phyloP scores from a whole-genome alignment of 1,140 invertebrate species.

The Pollicipes pollicipes region DNA sequence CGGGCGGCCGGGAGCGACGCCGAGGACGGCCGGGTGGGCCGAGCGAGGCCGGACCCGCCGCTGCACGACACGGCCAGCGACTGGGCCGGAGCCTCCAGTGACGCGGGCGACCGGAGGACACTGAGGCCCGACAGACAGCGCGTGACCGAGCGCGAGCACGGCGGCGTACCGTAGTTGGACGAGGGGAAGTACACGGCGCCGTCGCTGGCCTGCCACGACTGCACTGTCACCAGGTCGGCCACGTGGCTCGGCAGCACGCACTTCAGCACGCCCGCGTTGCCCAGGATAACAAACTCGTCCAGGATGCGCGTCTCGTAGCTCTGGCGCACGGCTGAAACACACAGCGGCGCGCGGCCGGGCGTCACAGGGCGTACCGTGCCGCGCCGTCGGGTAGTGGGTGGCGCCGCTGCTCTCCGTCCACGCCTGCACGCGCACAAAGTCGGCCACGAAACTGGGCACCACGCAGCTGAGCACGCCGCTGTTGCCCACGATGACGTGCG shows the following conservation, averaged over 20 bases:
- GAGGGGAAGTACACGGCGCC: conserved; percentile 11
- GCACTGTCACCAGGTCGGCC: conserved; percentile 21
- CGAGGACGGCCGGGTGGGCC: too few species aligned
- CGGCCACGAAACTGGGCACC: conserved; percentile 78
- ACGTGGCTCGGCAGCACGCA: conserved; percentile 22
- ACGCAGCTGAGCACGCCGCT: conserved; percentile 77
- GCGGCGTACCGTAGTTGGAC: conserved; percentile 14
- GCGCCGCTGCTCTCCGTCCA: conserved; percentile 63
- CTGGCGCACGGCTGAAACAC: conserved; percentile 17
- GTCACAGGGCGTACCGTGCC: too few species aligned
- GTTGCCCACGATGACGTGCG: conserved; percentile 73
- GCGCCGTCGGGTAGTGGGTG: conserved; percentile 33
- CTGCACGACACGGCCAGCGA: too few species aligned
- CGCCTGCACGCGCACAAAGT: conserved; percentile 70
- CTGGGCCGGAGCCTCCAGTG: too few species aligned
- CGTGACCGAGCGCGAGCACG: too few species aligned
- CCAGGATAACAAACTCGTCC: conserved; percentile 29
- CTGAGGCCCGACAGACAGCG: too few species aligned
- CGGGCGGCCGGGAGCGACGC: too few species aligned
- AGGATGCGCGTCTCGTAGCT: conserved; percentile 24
- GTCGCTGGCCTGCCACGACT: conserved; percentile 20
- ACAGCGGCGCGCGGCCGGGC: too few species aligned
- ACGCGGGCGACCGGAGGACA: too few species aligned
- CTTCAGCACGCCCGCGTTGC: conserved; percentile 28
- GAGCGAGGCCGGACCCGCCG: too few species aligned